Evolutionary conservation across 2,113 vertebrate genomes (phyloP).

Genomic region (Hucho hucho): DNA sequence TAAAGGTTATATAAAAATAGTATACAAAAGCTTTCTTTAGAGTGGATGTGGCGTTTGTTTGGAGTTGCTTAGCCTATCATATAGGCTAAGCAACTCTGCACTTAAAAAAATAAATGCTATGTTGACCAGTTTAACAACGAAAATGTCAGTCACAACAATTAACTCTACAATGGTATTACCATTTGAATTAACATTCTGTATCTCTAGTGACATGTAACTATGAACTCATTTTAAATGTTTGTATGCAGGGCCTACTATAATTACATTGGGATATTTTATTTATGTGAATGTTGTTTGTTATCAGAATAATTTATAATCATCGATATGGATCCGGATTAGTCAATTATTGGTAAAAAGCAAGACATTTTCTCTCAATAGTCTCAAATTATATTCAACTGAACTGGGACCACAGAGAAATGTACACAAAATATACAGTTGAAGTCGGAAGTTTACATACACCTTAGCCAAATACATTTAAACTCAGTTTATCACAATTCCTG

Average conservation of each 20-base stretch:
- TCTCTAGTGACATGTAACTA: background rate
- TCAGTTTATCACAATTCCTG: too few species aligned
- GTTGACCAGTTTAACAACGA: constrained; percentile 27
- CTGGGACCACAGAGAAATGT: background rate
- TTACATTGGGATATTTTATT: constrained; percentile 14
- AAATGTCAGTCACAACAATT: background rate
- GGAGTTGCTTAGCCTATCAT: background rate
- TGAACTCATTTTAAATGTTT: constrained; percentile 41
- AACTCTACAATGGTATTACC: constrained; percentile 3
- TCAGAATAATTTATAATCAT: background rate
- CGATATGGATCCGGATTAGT: background rate
- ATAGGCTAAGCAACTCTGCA: constrained; percentile 44
- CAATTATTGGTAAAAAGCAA: background rate
- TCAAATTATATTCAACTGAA: background rate
- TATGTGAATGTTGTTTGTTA: constrained; percentile 23
- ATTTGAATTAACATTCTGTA: background rate
- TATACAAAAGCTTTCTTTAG: background rate
- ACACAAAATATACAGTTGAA: background rate
- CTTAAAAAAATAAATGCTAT: constrained; percentile 44
- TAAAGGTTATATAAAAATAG: background rate
- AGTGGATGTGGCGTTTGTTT: constrained; percentile 31
- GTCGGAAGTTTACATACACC: too few species aligned
- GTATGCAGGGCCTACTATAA: constrained; percentile 34
- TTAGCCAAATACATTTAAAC: too few species aligned
- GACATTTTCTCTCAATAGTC: background rate